Percentiles rank a stretch among this genome's conserved stretches.
Evolutionary conservation across 2,113 vertebrate species (phyloP).

Genomic region (Taurulus bubalis): DNA sequence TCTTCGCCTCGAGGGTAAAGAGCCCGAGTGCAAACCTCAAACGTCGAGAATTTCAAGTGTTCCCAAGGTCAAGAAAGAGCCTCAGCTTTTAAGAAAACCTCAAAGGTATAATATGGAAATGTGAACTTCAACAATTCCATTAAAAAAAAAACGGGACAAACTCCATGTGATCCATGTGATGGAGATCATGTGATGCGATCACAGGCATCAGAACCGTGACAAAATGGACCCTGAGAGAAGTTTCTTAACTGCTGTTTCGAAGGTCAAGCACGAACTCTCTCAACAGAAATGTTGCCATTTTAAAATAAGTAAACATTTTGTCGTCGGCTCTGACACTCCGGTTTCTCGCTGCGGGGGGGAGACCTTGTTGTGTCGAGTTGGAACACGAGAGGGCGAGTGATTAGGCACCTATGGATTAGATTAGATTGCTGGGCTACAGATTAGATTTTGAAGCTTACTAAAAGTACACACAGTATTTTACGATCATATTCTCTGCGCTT

Average conservation of each 20-base stretch:
- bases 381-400: not conserved
- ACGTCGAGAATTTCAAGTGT: not conserved
- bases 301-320: not conserved
- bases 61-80: not conserved
- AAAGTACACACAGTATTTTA: not conserved
- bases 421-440: conserved; percentile 1
- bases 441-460: conserved; percentile 1
- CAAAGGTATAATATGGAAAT: not conserved
- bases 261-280: not conserved
- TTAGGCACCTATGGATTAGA: conserved; percentile 6
- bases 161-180: not conserved
- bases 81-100: not conserved
- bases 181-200: too few species aligned
- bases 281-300: not conserved
- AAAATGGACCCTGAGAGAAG: not conserved
- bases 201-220: too few species aligned
- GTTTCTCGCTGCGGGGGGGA: not conserved
- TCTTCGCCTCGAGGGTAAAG: not conserved
- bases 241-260: not conserved
- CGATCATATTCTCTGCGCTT: not conserved
- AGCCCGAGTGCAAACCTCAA: not conserved
- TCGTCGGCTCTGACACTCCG: not conserved
- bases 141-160: too few species aligned
- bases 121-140: not conserved
- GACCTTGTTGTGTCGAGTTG: not conserved